These are phyloP conservation scores for Condylostylus longicornis DNA, from an alignment of 1,140 invertebrate species.

Conservation along the genomic window DNA sequence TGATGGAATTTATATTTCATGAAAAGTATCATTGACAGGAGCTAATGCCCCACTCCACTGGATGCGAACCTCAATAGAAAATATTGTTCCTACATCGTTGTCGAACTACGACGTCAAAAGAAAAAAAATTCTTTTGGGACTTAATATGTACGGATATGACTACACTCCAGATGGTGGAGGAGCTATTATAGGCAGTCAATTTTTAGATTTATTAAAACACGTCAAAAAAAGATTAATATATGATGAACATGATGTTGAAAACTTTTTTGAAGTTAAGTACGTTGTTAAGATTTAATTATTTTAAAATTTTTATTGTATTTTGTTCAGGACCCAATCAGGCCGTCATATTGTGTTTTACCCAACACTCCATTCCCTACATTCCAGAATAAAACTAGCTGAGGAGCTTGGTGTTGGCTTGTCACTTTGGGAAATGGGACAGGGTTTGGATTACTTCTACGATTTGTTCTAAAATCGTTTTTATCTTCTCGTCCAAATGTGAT, in stretches of 20 bases:
- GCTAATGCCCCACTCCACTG: constrained; percentile 79
- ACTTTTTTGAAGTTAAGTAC: constrained; percentile 76
- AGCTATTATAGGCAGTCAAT: constrained; percentile 63
- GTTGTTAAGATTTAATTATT: constrained; percentile 12
- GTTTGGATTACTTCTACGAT: constrained; percentile 89
- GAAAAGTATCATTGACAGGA: constrained; percentile 25
- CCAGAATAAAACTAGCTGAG: constrained; percentile 61
- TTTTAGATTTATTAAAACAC: constrained; percentile 50
- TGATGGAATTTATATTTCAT: constrained; percentile 3
- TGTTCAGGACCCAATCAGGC: constrained; percentile 44
- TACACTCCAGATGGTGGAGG: constrained; percentile 61
- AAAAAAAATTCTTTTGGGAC: constrained; percentile 67
- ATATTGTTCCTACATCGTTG: constrained; percentile 46
- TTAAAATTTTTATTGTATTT: constrained; percentile 7
- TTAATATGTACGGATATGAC: constrained; percentile 90
- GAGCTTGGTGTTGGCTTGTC: constrained; percentile 70
- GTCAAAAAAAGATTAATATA: constrained; percentile 58
- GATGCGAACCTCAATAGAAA: constrained; percentile 63
- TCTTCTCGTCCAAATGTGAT: background rate
- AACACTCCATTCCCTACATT: constrained; percentile 67
- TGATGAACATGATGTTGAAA: constrained; percentile 64
- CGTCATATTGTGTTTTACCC: constrained; percentile 75
- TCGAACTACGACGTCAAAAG: constrained; percentile 40
- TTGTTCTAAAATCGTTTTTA: constrained; percentile 46
- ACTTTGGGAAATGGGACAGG: constrained; percentile 93